phyloP scores from a whole-genome alignment of 2,113 vertebrate species.

The Mesembrinibis cayennensis region DNA sequence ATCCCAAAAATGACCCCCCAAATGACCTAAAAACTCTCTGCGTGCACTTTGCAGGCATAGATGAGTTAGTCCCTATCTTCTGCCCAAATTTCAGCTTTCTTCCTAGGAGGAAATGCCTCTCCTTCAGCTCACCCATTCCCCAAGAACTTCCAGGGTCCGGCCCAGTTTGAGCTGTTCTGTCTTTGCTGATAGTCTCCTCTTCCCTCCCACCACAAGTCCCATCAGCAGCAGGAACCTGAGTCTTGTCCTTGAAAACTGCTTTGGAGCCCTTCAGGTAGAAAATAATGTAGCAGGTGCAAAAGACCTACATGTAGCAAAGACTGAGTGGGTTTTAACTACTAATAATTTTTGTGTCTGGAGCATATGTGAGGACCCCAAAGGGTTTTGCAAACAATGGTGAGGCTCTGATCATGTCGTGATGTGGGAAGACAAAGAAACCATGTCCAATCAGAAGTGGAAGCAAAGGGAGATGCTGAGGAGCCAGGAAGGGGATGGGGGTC shows the following conservation, averaged over 20 bases:
- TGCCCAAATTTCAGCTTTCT: not conserved
- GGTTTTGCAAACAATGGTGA: not conserved
- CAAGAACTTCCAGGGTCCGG: not conserved
- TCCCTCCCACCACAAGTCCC: not conserved
- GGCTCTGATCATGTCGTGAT: not conserved
- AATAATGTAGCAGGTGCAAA: not conserved
- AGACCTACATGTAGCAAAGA: not conserved
- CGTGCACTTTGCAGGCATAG: not conserved
- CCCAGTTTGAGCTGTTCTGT: not conserved
- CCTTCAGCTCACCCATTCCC: not conserved
- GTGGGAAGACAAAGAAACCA: not conserved
- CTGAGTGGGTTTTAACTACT: not conserved
- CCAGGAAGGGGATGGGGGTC: not conserved
- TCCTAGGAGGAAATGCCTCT: not conserved
- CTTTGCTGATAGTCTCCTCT: not conserved
- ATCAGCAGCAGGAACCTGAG: not conserved
- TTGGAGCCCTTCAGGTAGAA: not conserved
- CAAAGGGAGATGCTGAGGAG: not conserved
- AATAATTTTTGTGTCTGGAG: not conserved
- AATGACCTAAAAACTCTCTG: not conserved
- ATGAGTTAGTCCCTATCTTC: not conserved
- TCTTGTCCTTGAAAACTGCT: not conserved
- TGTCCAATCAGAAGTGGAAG: not conserved
- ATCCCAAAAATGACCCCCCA: not conserved
- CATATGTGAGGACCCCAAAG: not conserved